A percentile compares a stretch with the other conserved stretches of the same genome.
These are phyloP conservation scores for Parotia lawesii DNA, from an alignment of 2,113 vertebrate genomes.

Conservation along the genomic window DNA sequence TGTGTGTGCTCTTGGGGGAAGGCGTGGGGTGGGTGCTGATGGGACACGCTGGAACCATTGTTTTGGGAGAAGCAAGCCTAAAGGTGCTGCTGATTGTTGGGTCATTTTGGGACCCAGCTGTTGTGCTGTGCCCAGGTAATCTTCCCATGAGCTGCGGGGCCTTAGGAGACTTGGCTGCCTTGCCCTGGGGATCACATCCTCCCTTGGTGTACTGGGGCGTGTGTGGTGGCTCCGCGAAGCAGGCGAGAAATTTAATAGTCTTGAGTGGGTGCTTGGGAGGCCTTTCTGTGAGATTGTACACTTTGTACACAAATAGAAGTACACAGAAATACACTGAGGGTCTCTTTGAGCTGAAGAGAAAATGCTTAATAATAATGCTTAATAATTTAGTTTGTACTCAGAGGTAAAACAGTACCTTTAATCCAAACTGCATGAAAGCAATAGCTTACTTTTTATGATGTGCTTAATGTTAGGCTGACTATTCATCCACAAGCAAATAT, in stretches of 20 bases:
- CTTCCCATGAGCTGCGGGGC: background rate
- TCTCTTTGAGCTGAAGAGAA: background rate
- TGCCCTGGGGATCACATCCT: background rate
- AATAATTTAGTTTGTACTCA: background rate
- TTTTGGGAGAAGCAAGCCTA: background rate
- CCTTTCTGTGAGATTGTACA: background rate
- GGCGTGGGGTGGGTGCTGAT: fast-evolving
- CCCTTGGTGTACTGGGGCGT: fast-evolving
- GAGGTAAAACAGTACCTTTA: background rate
- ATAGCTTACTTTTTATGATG: background rate
- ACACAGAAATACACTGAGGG: background rate
- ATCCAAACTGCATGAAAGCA: background rate
- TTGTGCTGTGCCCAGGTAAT: background rate
- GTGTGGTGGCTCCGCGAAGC: fast-evolving
- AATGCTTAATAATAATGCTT: background rate
- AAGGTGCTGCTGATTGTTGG: background rate
- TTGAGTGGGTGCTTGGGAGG: background rate
- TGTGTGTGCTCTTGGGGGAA: fast-evolving
- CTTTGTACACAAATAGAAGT: background rate
- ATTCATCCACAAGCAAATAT: background rate
- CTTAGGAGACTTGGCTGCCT: background rate
- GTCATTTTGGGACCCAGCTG: background rate
- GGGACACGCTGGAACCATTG: background rate
- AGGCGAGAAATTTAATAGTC: background rate
- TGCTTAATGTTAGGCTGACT: background rate